A percentile compares a stretch with the other conserved stretches of the same genome.
Conservation (phyloP, 2,797 vertebrate species). For the Notoglanidium macrostoma region DNA sequence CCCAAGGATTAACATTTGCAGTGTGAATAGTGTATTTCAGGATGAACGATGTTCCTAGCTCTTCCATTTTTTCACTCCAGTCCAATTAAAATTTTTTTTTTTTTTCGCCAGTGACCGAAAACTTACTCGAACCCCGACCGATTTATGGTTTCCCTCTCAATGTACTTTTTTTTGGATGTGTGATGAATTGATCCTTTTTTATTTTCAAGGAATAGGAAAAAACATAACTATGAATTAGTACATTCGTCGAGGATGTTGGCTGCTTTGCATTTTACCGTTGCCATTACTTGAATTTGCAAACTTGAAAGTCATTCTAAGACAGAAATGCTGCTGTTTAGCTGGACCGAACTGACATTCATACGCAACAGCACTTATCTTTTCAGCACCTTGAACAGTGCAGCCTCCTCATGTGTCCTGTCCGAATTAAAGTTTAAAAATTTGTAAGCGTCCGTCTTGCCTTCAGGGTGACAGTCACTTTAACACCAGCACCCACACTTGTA, state of each 20-base stretch:
- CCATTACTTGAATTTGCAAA: conserved; percentile 22
- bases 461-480: conserved; percentile 59
- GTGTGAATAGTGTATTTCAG: not conserved
- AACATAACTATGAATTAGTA: not conserved
- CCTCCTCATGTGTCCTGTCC: conserved; percentile 15
- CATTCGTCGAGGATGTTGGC: conserved; percentile 9
- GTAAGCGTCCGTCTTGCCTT: conserved; percentile 60
- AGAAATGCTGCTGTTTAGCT: conserved; percentile 1
- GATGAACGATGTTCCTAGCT: not conserved
- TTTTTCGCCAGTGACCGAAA: not conserved
- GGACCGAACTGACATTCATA: not conserved
- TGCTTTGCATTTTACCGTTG: not conserved
- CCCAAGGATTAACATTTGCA: not conserved
- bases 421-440: conserved; percentile 35
- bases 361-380: not conserved
- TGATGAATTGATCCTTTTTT: not conserved
- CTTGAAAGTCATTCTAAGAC: not conserved
- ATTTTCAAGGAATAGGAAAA: not conserved
- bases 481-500: conserved; percentile 42
- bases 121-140: not conserved
- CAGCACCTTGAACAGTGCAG: not conserved
- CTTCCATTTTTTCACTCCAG: not conserved
- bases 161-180: not conserved
- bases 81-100: not conserved
- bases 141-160: not conserved